Evolutionary conservation across 2,797 vertebrate genomes (phyloP).

Genomic region (Squalus acanthias): DNA sequence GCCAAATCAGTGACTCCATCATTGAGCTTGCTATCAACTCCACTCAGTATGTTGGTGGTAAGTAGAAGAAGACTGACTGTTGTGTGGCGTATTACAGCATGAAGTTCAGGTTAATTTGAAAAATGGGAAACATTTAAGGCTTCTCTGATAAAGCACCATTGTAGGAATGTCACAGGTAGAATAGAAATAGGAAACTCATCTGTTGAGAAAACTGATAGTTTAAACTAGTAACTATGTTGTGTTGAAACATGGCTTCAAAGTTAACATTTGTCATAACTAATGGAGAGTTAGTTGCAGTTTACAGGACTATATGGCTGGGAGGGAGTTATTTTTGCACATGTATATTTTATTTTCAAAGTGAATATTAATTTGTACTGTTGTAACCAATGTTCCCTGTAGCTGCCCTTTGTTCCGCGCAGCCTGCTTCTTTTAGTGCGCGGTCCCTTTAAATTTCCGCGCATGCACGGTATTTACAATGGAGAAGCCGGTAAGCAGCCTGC

Average conservation of each 20-base stretch:
- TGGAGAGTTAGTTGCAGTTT: background rate
- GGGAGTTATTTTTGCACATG: background rate
- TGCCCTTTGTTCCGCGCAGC: no score
- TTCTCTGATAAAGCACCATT: background rate
- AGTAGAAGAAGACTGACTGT: background rate
- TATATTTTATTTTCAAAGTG: background rate
- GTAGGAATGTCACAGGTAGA: background rate
- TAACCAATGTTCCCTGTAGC: no score
- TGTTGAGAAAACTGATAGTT: background rate
- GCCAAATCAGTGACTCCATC: slow-evolving; percentile 96
- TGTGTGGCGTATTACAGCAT: background rate
- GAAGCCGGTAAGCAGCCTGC: no score
- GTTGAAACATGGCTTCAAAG: background rate
- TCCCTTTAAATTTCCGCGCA: no score
- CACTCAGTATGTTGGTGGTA: slow-evolving; percentile 74
- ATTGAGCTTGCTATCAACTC: slow-evolving; percentile 98
- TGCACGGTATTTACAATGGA: no score
- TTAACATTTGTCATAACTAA: background rate
- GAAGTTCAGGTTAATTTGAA: background rate
- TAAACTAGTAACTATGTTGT: background rate
- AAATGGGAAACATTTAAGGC: background rate
- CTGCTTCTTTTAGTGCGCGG: no score
- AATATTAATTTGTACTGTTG: background rate
- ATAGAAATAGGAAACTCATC: background rate
- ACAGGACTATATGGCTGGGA: background rate